Conservation (phyloP, 2,797 vertebrate species). For the Decapterus maruadsi region DNA sequence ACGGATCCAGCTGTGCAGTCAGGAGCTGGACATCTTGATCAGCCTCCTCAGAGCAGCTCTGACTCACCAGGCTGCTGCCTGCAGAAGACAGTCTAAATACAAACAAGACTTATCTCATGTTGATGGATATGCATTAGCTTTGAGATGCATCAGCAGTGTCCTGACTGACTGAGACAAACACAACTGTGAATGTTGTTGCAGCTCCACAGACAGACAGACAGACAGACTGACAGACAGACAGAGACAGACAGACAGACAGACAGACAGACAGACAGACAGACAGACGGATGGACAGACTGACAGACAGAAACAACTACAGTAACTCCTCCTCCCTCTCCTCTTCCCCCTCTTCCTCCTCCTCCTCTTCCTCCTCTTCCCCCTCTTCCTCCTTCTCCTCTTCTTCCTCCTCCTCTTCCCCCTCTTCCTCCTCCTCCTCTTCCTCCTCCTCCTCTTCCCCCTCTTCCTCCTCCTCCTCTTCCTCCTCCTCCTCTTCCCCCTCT, state of each 20-base stretch:
- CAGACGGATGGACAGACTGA: too few species aligned
- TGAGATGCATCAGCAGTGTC: neutral
- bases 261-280: too few species aligned
- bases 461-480: too few species aligned
- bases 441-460: neutral
- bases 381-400: too few species aligned
- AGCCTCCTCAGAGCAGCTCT: slow-evolving; percentile 29
- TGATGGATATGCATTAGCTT: slow-evolving; percentile 12
- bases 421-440: too few species aligned
- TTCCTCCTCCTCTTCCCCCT: too few species aligned
- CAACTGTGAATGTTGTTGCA: slow-evolving; percentile 13
- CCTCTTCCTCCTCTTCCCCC: too few species aligned
- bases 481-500: too few species aligned
- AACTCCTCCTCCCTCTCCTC: neutral
- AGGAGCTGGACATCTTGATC: slow-evolving; percentile 21
- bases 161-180: slow-evolving; percentile 28
- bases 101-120: slow-evolving; percentile 28
- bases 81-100: slow-evolving; percentile 31
- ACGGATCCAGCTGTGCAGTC: neutral
- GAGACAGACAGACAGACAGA: too few species aligned
- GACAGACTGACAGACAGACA: too few species aligned
- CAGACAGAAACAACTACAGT: slow-evolving; percentile 9
- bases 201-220: slow-evolving; percentile 9
- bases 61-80: slow-evolving; percentile 28
- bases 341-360: too few species aligned